Evolutionary conservation across 1,140 invertebrate species (phyloP), one percentile per base, ranked within the genome.

Genomic region (Ips typographus): DNA sequence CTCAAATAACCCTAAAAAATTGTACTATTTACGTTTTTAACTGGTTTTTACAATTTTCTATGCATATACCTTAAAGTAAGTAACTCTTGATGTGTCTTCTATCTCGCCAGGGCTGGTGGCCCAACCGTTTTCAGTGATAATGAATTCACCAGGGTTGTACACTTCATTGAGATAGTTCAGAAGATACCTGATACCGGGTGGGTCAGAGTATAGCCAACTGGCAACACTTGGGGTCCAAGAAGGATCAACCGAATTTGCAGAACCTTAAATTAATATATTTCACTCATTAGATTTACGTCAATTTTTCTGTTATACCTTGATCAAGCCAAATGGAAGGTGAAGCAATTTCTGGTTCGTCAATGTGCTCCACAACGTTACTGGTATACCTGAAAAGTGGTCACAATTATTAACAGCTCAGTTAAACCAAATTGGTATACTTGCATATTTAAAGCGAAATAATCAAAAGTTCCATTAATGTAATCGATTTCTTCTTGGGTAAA

Each of bases 41-140:
- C 41, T 49, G 36, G 1, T 58, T 67, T 3, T 37, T 49, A 40
- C 0, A 53, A 2, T 59, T 4, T 49, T 62, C 38, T 4, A 47
- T 80, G 72, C n/a, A 85, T 80, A 8, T 84, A 83, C 79, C 84
- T 81, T 40, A 85, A 72, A 40, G 85, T 67, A 68, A 3, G 36
- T n/a, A 8, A 65, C 51, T 53, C 66, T 68, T 40, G 38, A 36
- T 65, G 43, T 52, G 66, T 71, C 72, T 8, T 65, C 43, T 36
- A 70, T 40, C 5, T 37, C 41, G 8, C 68, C 68, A n/a, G 44
- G n/a, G 36, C 81, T 82, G 70, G 84, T 83, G 69, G 79, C 83
- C 79, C 78, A 83, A 40, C 90, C 91, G 75, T 91, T 92, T 83
- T 91, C 90, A 1, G 88, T 88, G 2, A 92, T 80, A 5, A 88